Conservation (phyloP, 2,113 vertebrate genomes). For the Loxodonta africana region DNA sequence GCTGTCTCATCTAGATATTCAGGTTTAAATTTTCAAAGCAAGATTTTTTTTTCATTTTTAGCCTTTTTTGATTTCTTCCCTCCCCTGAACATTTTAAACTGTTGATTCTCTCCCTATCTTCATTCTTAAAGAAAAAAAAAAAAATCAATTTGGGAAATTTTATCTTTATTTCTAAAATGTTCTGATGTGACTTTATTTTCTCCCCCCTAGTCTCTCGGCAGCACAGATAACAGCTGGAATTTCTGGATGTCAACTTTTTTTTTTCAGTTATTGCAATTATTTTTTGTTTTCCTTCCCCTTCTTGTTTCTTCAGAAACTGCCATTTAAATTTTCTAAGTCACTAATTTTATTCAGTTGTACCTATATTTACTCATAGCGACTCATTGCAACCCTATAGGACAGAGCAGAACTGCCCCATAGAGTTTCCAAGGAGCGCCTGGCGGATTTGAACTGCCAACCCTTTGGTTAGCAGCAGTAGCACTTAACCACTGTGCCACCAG, state of each 20-base stretch:
- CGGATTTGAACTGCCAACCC: too few species aligned
- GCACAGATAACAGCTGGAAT: not conserved
- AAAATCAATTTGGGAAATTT: not conserved
- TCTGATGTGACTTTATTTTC: not conserved
- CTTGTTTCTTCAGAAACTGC: not conserved
- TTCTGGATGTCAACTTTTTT: not conserved
- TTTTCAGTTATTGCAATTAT: not conserved
- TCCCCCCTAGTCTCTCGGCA: not conserved
- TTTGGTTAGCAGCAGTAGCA: too few species aligned
- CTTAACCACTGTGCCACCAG: too few species aligned
- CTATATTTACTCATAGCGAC: not conserved
- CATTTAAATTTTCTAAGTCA: not conserved
- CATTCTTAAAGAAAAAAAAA: not conserved
- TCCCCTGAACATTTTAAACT: constrained; percentile 4
- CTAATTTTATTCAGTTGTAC: not conserved
- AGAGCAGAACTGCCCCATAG: too few species aligned
- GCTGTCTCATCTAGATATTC: not conserved
- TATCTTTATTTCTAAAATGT: not conserved
- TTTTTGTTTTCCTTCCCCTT: not conserved
- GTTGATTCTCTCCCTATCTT: not conserved
- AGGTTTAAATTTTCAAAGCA: constrained; percentile 5
- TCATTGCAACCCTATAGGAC: too few species aligned
- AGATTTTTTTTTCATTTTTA: not conserved
- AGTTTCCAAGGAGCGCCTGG: too few species aligned
- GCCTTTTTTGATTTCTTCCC: not conserved